Conservation (phyloP, 2,113 vertebrate species). For the Stercorarius parasiticus region DNA sequence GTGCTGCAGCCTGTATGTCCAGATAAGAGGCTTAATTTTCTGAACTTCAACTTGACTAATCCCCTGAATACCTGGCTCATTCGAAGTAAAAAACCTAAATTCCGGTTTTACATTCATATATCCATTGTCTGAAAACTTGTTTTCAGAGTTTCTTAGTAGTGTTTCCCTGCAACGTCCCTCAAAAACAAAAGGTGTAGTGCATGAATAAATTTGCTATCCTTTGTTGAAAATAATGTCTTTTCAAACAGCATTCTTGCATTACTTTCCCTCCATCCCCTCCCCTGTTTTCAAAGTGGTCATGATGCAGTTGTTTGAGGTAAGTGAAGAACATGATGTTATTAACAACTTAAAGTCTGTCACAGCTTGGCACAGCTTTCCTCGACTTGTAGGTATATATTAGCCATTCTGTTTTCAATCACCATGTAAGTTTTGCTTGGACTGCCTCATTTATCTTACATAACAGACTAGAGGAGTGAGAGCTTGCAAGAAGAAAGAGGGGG, state of each 20-base stretch:
- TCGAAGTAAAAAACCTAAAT: not conserved
- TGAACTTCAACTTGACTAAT: not conserved
- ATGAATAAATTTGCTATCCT: not conserved
- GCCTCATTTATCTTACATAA: not conserved
- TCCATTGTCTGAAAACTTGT: not conserved
- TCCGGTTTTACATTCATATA: not conserved
- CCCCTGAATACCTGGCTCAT: not conserved
- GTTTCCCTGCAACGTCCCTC: not conserved
- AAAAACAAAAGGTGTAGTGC: not conserved
- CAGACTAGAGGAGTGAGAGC: not conserved
- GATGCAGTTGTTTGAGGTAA: not conserved
- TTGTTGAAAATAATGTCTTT: not conserved
- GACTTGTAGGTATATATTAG: not conserved
- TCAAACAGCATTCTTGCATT: not conserved
- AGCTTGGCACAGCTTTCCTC: not conserved
- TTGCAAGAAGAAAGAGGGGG: not conserved
- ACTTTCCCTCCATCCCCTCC: fast-evolving
- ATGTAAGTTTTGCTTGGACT: conserved; percentile 5
- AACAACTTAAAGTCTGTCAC: not conserved
- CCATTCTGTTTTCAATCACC: conserved; percentile 15
- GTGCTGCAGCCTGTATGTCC: not conserved
- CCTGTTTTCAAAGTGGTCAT: not conserved
- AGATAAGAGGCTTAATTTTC: not conserved
- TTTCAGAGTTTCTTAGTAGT: not conserved
- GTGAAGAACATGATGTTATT: not conserved